Evolutionary conservation across 2,888 invertebrate genomes (phyloP), one percentile per base, ranked within the genome.

Genomic region (Cryptus armator): DNA sequence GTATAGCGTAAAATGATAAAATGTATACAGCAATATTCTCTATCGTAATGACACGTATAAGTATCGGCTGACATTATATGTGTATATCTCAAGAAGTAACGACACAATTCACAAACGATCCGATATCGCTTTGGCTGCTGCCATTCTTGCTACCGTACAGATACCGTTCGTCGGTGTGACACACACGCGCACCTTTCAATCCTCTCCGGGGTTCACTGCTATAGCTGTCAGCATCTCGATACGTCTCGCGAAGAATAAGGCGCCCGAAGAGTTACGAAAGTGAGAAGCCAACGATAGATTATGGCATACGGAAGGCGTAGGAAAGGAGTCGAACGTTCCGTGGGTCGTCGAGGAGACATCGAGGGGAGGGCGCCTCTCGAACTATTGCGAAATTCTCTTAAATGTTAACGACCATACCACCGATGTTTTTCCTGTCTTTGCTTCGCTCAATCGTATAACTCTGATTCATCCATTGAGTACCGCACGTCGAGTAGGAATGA

Each of bases 331-430:
- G 80, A 76, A 67, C 74, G 67, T 70, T 64, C 79, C 79, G 79
- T 75, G 83, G 78, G 74, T 75, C 83, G 82, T 82, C 77, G 62
- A 46, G 24, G 51, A 24, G 24, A 43, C 56, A 74, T 62, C 76
- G 76, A 70, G 70, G 51, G 43, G 62, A 2, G 48, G 56, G 59
- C 68, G 59, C 43, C 53, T 53, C 75, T 79, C 74, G 16, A 78
- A 16, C 44, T 7, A 81, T 84, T 89, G 87, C 87, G 86, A 88
- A 90, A 89, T 89, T 37, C 83, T 77, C 82, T 89, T 85, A 83
- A 89, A 88, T 87, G 86, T 90, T 90, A 90, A 89, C 86, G 88
- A 88, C 85, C 85, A 51, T 72, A 67, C 43, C 56, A 74, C 16
- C 16, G 7, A 16, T 64, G 48, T 48, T 29, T 64, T 72, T 24